Conservation (phyloP, 2,888 invertebrate genomes). For the Caenorhabditis imperialis region DNA sequence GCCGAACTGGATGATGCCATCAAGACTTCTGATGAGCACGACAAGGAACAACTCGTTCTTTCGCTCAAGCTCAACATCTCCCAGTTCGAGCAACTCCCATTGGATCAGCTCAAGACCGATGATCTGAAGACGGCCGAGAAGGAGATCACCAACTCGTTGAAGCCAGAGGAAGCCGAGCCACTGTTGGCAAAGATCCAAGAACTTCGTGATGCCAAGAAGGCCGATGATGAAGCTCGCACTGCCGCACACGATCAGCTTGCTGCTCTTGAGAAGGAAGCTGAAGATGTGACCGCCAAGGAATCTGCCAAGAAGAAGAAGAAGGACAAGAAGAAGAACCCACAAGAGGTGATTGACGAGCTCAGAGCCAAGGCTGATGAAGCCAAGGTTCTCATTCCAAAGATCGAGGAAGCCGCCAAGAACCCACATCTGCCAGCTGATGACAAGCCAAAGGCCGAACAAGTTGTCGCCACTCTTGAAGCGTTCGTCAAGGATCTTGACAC, state of each 20-base stretch:
- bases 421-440: constrained; percentile 47
- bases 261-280: too few relatives aligned
- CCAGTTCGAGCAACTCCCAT: constrained; percentile 51
- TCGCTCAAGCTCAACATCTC: constrained; percentile 52
- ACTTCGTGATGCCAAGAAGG: too few relatives aligned
- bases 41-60: constrained; percentile 56
- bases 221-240: too few relatives aligned
- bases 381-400: too few relatives aligned
- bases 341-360: too few relatives aligned
- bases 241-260: too few relatives aligned
- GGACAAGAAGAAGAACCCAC: too few relatives aligned
- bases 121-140: constrained; percentile 34
- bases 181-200: too few relatives aligned
- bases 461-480: constrained; percentile 25
- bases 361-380: too few relatives aligned
- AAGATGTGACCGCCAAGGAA: too few relatives aligned
- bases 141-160: neutral
- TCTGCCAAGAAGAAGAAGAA: too few relatives aligned
- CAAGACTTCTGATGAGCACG: constrained; percentile 51
- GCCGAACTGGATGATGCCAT: constrained; percentile 54
- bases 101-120: constrained; percentile 44
- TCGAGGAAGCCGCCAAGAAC: constrained; percentile 54
- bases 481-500: constrained; percentile 47
- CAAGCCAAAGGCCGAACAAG: constrained; percentile 51
- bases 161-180: too few relatives aligned